Evolutionary conservation across 2,113 vertebrate species (phyloP).

Genomic region (Tympanuchus pallidicinctus): DNA sequence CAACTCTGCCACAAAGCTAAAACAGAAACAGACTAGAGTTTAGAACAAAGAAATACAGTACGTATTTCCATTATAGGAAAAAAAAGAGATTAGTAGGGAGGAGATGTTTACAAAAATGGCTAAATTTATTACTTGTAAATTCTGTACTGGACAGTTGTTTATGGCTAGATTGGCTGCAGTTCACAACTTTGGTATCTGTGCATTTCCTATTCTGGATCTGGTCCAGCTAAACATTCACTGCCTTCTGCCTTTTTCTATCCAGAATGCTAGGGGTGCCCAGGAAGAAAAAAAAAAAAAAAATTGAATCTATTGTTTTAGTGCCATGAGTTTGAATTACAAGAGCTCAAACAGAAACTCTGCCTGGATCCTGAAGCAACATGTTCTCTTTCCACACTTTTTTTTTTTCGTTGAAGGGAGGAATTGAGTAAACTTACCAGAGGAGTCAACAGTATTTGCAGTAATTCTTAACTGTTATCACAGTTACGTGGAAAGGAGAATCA

Average conservation of each 20-base stretch:
- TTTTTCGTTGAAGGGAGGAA: neutral
- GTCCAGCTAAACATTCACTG: slow-evolving; percentile 47
- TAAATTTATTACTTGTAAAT: slow-evolving; percentile 50
- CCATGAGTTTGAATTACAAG: slow-evolving; percentile 54
- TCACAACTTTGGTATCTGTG: slow-evolving; percentile 24
- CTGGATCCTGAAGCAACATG: slow-evolving; percentile 13
- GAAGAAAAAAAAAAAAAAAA: neutral
- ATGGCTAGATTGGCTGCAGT: slow-evolving; percentile 43
- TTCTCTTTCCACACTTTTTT: neutral
- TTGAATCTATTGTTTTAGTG: slow-evolving; percentile 40
- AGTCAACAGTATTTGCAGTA: slow-evolving; percentile 9
- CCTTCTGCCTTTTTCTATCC: slow-evolving; percentile 57
- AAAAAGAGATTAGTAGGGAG: slow-evolving; percentile 31
- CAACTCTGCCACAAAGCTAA: slow-evolving; percentile 70
- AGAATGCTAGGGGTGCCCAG: slow-evolving; percentile 45
- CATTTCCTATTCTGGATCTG: slow-evolving; percentile 41
- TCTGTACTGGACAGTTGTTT: slow-evolving; percentile 56
- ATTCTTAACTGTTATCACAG: neutral
- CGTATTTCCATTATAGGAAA: slow-evolving; percentile 52
- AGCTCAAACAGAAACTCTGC: neutral
- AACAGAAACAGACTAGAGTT: slow-evolving; percentile 62
- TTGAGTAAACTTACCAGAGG: neutral
- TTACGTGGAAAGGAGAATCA: neutral
- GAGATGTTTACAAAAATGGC: slow-evolving; percentile 62
- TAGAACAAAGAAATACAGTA: slow-evolving; percentile 55